Base-by-base conservation (phyloP, 2,113 vertebrate species). In the Podilymbus podiceps region DNA sequence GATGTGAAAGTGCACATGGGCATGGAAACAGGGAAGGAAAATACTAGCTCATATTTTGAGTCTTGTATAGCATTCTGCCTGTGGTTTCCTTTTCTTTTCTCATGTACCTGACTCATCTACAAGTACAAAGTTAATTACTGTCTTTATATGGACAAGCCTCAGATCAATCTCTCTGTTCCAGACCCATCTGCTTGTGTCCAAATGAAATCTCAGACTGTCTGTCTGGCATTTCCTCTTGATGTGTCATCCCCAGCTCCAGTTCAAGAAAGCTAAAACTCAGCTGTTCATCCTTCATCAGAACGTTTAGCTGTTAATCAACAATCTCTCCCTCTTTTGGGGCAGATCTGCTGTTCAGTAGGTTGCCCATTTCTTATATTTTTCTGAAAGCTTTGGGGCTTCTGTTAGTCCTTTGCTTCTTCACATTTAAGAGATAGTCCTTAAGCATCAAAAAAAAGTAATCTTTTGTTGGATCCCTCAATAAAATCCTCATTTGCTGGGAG, bases 141-240 rank as follows among this genome's bases (percentile, higher is more conserved):
- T 62, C 87, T 93, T 94, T 96, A 91, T 90, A 91, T 77, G 93
- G 89, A 73, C 78, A 90, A 94, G 22, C n/a, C 50, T 79, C 50
- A 38, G 42, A 90, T 88, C 87, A 94, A 19, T 91, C 53, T 80
- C 49, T 85, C 58, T 83, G 74, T 95, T 94, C 63, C 91, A 94
- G 78, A 83, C 55, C 58, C 95, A 95, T 96, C 91, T 96, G 89
- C 74, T 87, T 75, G 35, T 93, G 89, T 91, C 88, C 93, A 96
- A 96, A 91, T 88, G 81, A 96, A 83, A 94, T 83, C 80, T 96
- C 91, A 89, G 81, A 79, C 62, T 94, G 21, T 42, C 67, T 90
- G 50, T 89, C 89, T 93, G 84, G 53, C 81, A 96, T 93, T 94
- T 91, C 85, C 71, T 93, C 71, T 73, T 3, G 22, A 90, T 96